Percentiles rank a stretch among this genome's conserved stretches.
Conservation (phyloP, 1,140 invertebrate species). For the Pemphigus obesinymphae region DNA sequence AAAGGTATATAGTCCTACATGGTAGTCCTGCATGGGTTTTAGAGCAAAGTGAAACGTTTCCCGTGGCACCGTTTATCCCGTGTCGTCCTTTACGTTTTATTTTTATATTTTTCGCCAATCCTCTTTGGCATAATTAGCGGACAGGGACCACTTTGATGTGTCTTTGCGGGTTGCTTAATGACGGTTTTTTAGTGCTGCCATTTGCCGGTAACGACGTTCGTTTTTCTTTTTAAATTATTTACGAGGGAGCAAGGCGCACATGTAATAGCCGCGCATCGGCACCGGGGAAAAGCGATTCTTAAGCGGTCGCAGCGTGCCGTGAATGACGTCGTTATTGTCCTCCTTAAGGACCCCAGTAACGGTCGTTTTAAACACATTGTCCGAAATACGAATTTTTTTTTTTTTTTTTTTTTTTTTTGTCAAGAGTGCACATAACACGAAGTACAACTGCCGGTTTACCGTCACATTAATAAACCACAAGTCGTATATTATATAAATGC, state of each 20-base stretch:
- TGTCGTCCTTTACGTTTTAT: not conserved
- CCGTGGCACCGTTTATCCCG: not conserved
- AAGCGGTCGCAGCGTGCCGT: conserved; percentile 25
- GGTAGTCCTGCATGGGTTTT: not conserved
- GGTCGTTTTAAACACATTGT: conserved; percentile 7
- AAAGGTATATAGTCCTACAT: too few species aligned
- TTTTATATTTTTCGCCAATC: not conserved
- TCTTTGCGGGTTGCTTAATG: conserved; percentile 2
- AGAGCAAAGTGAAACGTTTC: not conserved
- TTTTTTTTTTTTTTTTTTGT: too few species aligned
- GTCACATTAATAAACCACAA: not conserved
- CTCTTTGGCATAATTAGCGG: conserved; percentile 16
- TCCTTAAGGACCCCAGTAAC: conserved; percentile 16
- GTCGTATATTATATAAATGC: not conserved
- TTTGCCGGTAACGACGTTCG: conserved; percentile 24
- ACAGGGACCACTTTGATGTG: conserved; percentile 32
- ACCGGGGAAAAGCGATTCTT: conserved; percentile 10
- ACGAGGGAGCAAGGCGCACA: not conserved
- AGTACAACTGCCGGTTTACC: too few species aligned
- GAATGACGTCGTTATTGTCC: conserved; percentile 37
- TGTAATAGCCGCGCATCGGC: not conserved
- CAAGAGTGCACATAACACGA: too few species aligned
- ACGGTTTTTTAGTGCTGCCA: conserved; percentile 34
- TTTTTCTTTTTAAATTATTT: conserved; percentile 40
- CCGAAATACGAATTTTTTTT: not conserved